Base-by-base conservation (phyloP, 2,888 invertebrate species). In the Teleogryllus oceanicus region DNA sequence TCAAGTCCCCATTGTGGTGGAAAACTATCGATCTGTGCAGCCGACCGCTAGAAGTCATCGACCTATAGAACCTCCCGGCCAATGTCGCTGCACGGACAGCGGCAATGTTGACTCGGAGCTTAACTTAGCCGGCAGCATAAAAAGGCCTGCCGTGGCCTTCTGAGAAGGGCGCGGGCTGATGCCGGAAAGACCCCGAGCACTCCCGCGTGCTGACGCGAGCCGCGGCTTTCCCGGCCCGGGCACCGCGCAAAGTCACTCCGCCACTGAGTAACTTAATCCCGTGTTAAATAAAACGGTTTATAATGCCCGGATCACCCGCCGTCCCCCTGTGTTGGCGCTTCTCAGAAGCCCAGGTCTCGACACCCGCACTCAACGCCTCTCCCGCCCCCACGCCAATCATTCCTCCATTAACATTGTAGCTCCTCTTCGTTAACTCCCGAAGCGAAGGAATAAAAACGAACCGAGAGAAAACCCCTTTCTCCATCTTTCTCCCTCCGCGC, bases 361-460 rank as follows among this genome's bases (percentile, higher is more conserved):
- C 37, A 37, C 37, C 37, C 37, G 62, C 62, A 62, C 62, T 62
- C 62, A 62, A 62, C 62, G 62, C 62, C 62, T n/a, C 62, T 13
- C 62, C 62, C n/a, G 62, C n/a, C 62, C 62, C 62, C n/a, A n/a
- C 62, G 62, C n/a, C 62, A 62, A 62, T 62, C 62, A 62, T 62
- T 62, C 62, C 62, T 62, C 62, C 62, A 62, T 62, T 62, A 62
- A 62, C 16, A 62, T 62, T 13, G 62, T 62, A 62, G 62, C 37
- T 62, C 62, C 16, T 62, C 62, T 62, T 62, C 62, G 62, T 62
- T 62, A 62, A 62, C 62, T 62, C 62, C 62, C n/a, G n/a, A 62
- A 62, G 16, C 62, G 3, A 62, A 62, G n/a, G 62, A 62, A 62
- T 62, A 18, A 62, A 62, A 62, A 62, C 13, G n/a, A 62, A 62